These are phyloP conservation scores for Caranx ignobilis DNA, from an alignment of 2,113 vertebrate genomes.

Conservation along the genomic window DNA sequence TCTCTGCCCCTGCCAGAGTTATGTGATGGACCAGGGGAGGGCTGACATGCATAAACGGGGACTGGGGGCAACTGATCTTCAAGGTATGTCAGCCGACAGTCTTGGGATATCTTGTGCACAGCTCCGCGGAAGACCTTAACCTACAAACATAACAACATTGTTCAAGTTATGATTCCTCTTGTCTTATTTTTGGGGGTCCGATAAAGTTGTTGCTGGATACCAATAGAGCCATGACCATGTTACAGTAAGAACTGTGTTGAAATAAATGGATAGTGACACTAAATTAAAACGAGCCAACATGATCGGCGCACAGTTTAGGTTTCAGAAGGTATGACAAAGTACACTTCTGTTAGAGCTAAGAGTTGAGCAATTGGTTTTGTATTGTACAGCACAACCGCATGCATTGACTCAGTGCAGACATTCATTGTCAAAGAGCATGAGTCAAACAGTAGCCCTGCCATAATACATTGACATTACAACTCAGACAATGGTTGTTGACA, in stretches of 20 bases:
- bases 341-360: neutral
- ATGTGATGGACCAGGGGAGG: conserved; percentile 68
- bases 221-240: conserved; percentile 33
- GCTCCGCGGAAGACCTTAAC: conserved; percentile 58
- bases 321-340: conserved; percentile 1
- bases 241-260: conserved; percentile 14
- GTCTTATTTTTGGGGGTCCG: conserved; percentile 46
- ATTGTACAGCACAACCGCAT: too few species aligned
- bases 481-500: conserved; percentile 71
- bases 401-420: neutral
- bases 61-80: conserved; percentile 75
- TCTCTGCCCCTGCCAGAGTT: conserved; percentile 74
- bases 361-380: neutral
- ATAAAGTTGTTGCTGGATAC: conserved; percentile 49
- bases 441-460: conserved; percentile 2
- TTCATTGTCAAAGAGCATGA: neutral
- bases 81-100: conserved; percentile 72
- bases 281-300: neutral
- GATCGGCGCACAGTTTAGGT: conserved; percentile 1
- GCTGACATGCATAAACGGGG: conserved; percentile 71
- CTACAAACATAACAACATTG: conserved; percentile 69
- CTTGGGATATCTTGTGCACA: conserved; percentile 68
- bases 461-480: conserved; percentile 20
- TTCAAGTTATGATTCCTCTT: conserved; percentile 36
- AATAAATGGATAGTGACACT: conserved; percentile 30